phyloP scores from a whole-genome alignment of 2,113 vertebrate genomes.

The Micronycteris hirsuta region DNA sequence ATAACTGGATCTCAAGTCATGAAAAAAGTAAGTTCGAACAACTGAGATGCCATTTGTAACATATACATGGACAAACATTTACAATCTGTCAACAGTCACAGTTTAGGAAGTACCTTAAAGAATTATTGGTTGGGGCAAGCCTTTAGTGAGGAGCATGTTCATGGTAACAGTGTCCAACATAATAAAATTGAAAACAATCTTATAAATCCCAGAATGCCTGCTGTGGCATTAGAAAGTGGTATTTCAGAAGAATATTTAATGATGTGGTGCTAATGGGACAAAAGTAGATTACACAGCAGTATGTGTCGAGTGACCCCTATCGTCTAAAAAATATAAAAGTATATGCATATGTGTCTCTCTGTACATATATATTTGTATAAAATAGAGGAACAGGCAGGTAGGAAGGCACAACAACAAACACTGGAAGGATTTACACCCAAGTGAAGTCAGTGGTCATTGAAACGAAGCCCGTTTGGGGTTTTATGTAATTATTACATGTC shows the following conservation, averaged over 20 bases:
- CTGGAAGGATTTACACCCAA: neutral
- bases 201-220: neutral
- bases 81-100: neutral
- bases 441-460: neutral
- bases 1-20: neutral
- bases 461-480: neutral
- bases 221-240: neutral
- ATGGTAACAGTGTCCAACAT: neutral
- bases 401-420: neutral
- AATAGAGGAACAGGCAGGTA: neutral
- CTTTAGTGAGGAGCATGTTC: neutral
- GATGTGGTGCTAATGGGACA: neutral
- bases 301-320: neutral
- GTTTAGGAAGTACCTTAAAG: neutral
- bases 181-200: slow-evolving; percentile 17
- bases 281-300: neutral
- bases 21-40: neutral
- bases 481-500: neutral
- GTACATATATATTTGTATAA: neutral
- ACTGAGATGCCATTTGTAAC: neutral
- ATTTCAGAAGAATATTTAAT: neutral
- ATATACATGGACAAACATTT: neutral
- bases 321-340: neutral
- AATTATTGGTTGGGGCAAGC: slow-evolving; percentile 5
- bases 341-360: neutral